Evolutionary conservation across 2,888 invertebrate species (phyloP).

Genomic region (Tetropium fuscum): DNA sequence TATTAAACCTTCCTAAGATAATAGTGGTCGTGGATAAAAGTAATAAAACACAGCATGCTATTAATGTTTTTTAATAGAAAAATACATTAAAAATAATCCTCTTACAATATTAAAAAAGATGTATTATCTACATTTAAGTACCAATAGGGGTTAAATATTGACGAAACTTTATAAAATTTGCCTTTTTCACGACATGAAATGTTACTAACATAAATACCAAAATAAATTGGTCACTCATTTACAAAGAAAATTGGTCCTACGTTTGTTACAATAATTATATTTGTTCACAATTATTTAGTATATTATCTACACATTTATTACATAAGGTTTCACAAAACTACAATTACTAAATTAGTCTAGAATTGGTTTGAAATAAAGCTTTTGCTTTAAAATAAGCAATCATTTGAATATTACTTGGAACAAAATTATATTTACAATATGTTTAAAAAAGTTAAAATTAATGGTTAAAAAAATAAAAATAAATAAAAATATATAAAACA

Average conservation of each 20-base stretch:
- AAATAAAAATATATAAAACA: slow-evolving; percentile 43
- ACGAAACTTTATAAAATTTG: slow-evolving; percentile 30
- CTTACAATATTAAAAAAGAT: slow-evolving; percentile 37
- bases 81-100: slow-evolving; percentile 45
- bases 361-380: not conserved
- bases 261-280: slow-evolving; percentile 31
- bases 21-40: not conserved
- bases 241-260: slow-evolving; percentile 43
- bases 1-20: not conserved
- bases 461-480: slow-evolving; percentile 33
- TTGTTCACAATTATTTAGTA: slow-evolving; percentile 39
- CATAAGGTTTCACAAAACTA: slow-evolving; percentile 23
- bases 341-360: slow-evolving; percentile 18
- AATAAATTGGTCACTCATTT: slow-evolving; percentile 40
- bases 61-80: slow-evolving; percentile 43
- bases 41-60: slow-evolving; percentile 17
- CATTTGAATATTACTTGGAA: not conserved
- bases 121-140: slow-evolving; percentile 45
- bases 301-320: slow-evolving; percentile 37
- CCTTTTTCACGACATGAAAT: slow-evolving; percentile 9
- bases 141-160: slow-evolving; percentile 42
- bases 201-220: slow-evolving; percentile 33
- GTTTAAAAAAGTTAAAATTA: slow-evolving; percentile 5
- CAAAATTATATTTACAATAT: slow-evolving; percentile 8
- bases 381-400: slow-evolving; percentile 41